Conservation (phyloP, 1,140 invertebrate species). For the Steinernema feltiae region DNA sequence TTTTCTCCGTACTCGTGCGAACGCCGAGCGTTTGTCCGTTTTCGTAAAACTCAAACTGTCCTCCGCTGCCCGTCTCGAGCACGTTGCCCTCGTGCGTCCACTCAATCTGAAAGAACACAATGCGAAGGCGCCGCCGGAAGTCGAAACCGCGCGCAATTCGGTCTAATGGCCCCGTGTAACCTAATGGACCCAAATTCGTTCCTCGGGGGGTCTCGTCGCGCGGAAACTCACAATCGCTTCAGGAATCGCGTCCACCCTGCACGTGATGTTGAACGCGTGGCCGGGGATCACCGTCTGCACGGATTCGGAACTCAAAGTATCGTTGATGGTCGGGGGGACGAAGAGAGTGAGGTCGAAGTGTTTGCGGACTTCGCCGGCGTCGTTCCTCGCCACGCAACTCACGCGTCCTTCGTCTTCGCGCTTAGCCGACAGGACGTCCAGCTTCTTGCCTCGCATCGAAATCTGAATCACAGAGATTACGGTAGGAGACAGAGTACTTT, state of each 20-base stretch:
- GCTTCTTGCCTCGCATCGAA: constrained; percentile 37
- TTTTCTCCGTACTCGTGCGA: neutral
- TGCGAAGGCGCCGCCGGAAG: neutral
- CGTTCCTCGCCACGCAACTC: constrained; percentile 53
- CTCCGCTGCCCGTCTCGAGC: neutral
- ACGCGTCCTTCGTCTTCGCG: constrained; percentile 30
- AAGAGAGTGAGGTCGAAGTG: constrained; percentile 59
- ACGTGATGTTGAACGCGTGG: constrained; percentile 56
- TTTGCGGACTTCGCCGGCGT: constrained; percentile 58
- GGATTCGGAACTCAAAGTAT: constrained; percentile 38
- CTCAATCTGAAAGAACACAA: constrained; percentile 30
- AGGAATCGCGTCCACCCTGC: constrained; percentile 59
- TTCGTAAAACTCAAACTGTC: constrained; percentile 10
- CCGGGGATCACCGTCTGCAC: constrained; percentile 57
- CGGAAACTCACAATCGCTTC: constrained; percentile 45
- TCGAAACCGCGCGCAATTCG: neutral
- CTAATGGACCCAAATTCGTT: neutral
- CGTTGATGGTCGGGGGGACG: constrained; percentile 44
- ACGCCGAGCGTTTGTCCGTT: constrained; percentile 44
- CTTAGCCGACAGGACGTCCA: constrained; percentile 45
- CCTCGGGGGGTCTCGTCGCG: neutral
- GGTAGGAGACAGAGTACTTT: neutral
- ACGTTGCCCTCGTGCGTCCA: constrained; percentile 38
- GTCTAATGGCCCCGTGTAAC: neutral
- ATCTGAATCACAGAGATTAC: constrained; percentile 33